Evolutionary conservation across 2,888 invertebrate species (phyloP), one percentile per base, ranked within the genome.

Genomic region (Hanleya hanleyi): DNA sequence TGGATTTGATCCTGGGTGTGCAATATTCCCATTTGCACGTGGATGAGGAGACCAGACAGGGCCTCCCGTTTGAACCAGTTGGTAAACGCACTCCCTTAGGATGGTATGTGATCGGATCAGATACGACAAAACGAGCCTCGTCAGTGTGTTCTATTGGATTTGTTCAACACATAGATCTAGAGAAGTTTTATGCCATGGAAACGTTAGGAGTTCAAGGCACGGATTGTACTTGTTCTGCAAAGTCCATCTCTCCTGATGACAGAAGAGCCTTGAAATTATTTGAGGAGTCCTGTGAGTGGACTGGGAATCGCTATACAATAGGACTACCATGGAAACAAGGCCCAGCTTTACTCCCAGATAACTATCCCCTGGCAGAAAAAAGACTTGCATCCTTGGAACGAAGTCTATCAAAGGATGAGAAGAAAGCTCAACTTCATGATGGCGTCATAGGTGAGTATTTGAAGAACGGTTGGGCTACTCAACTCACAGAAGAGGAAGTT

Each of bases 261-360:
- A 47, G 32, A 35, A 33, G 33, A 9, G 51, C 68, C 12, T 6
- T 68, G 6, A 33, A 68, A n/a, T 38, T 47, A 26, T 68, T 68
- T 29, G 68, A 32, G n/a, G n/a, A 50, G 9, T 49, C 49, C 18
- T 50, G 47, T 50, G 33, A 50, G 18, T 9, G 33, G 15, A 26
- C 12, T 1, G 68, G 15, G 9, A 33, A 49, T 29, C 32, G 68
- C 4, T 68, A 37, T 65, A n/a, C 36, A 4, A 68, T 68, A 49
- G 50, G 68, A 26, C 37, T 72, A 7, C 72, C 73, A 9, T 69
- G 73, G 69, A 73, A 73, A 51, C 64, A 69, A 22, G 69, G 36
- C 35, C 61, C 29, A 22, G 26, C n/a, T 4, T 18, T 51, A 26
- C 29, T 69, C 5, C 62, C 69, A 7, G 32, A 69, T 36, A n/a